A percentile compares a stretch with the other conserved stretches of the same genome.
These are phyloP conservation scores for Cordilura impudica DNA, from an alignment of 2,888 invertebrate genomes.

Conservation along the genomic window DNA sequence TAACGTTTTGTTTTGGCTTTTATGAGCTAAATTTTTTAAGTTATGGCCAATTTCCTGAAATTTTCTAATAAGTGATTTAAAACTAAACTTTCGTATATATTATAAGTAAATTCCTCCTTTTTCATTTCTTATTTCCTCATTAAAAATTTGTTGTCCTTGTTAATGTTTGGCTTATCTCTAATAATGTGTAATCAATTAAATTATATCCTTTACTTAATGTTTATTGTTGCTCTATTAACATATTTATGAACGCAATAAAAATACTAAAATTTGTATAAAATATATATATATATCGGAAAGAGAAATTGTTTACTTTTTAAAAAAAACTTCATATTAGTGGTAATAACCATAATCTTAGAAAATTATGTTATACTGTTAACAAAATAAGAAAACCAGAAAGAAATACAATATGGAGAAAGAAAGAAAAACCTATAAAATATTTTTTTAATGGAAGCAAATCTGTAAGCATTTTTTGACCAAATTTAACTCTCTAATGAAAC, in stretches of 20 bases:
- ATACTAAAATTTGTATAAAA: neutral
- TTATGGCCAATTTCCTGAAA: too few species aligned
- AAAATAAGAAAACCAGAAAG: neutral
- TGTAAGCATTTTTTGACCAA: too few species aligned
- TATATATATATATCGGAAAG: too few species aligned
- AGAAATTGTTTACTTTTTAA: too few species aligned
- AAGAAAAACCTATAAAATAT: neutral
- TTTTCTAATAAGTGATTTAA: too few species aligned
- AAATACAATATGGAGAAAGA: neutral
- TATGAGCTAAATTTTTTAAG: too few species aligned
- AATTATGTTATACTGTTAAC: conserved; percentile 8
- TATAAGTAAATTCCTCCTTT: too few species aligned
- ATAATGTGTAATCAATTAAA: conserved; percentile 23
- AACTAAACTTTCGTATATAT: too few species aligned
- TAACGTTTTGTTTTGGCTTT: too few species aligned
- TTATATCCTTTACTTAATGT: conserved; percentile 7
- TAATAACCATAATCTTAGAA: conserved; percentile 37
- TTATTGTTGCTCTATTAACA: neutral
- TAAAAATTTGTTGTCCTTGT: neutral
- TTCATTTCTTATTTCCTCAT: conserved; percentile 7
- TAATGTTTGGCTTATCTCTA: neutral
- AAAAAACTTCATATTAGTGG: too few species aligned
- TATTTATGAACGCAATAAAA: conserved; percentile 1
- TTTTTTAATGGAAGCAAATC: too few species aligned
- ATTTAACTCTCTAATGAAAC: too few species aligned